Percentiles rank a stretch among this genome's conserved stretches.
Conservation (phyloP, 2,113 vertebrate genomes). For the Stomatorhinus ivindoensis region DNA sequence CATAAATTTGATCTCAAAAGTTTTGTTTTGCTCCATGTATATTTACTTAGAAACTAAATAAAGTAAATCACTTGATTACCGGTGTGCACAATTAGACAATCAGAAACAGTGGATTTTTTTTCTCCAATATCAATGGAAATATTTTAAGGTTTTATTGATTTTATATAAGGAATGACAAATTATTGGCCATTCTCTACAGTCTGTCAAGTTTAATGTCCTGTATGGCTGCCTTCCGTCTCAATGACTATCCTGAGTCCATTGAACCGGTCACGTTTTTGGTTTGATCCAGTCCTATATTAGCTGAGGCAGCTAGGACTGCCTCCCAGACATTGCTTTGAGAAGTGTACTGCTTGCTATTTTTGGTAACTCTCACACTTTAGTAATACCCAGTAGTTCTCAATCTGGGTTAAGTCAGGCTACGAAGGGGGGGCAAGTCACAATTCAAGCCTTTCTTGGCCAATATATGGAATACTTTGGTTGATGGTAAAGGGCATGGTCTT, state of each 20-base stretch:
- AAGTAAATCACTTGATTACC: too few species aligned
- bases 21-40: too few species aligned
- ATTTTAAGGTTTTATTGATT: too few species aligned
- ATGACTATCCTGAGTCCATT: not conserved
- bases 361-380: not conserved
- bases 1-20: too few species aligned
- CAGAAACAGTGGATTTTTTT: too few species aligned
- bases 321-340: not conserved
- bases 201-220: not conserved
- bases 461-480: not conserved
- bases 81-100: too few species aligned
- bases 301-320: not conserved
- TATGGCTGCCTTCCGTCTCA: too few species aligned
- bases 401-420: not conserved
- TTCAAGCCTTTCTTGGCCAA: not conserved
- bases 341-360: not conserved
- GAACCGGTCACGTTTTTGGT: not conserved
- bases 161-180: too few species aligned
- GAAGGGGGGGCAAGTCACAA: not conserved
- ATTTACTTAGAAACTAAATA: too few species aligned
- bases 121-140: too few species aligned
- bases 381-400: not conserved
- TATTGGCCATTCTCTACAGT: not conserved
- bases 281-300: not conserved
- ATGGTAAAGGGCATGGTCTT: not conserved